Evolutionary conservation across 2,113 vertebrate genomes (phyloP).

Genomic region (Nymphicus hollandicus): DNA sequence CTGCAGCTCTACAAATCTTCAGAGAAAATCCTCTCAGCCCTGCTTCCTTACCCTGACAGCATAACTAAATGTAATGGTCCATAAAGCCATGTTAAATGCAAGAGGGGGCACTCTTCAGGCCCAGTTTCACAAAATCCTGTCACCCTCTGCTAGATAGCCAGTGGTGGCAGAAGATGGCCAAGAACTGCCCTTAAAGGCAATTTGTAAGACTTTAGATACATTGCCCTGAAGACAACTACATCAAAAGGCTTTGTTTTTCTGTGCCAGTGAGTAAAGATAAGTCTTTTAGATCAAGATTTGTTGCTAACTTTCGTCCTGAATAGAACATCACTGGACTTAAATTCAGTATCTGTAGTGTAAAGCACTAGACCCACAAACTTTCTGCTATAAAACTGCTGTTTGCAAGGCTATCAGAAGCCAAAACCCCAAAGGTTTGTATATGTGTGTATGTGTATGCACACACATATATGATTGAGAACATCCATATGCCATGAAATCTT

Average conservation of each 20-base stretch:
- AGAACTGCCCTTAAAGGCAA: not conserved
- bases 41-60: not conserved
- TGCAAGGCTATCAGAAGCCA: not conserved
- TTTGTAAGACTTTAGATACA: not conserved
- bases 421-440: not conserved
- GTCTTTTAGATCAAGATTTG: not conserved
- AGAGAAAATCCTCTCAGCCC: not conserved
- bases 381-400: not conserved
- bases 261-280: not conserved
- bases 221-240: not conserved
- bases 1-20: not conserved
- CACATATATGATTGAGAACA: not conserved
- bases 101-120: not conserved
- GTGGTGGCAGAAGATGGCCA: not conserved
- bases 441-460: not conserved
- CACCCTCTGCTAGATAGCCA: not conserved
- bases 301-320: not conserved
- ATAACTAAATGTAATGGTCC: not conserved
- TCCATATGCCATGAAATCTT: not conserved
- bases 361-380: not conserved
- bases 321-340: rapidly evolving
- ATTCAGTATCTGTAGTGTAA: not conserved
- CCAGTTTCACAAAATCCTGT: not conserved
- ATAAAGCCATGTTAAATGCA: not conserved
- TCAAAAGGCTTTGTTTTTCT: not conserved